Percentiles rank a stretch among this genome's conserved stretches.
phyloP scores from a whole-genome alignment of 1,140 invertebrate species.

The Dinothrombium tinctorium region DNA sequence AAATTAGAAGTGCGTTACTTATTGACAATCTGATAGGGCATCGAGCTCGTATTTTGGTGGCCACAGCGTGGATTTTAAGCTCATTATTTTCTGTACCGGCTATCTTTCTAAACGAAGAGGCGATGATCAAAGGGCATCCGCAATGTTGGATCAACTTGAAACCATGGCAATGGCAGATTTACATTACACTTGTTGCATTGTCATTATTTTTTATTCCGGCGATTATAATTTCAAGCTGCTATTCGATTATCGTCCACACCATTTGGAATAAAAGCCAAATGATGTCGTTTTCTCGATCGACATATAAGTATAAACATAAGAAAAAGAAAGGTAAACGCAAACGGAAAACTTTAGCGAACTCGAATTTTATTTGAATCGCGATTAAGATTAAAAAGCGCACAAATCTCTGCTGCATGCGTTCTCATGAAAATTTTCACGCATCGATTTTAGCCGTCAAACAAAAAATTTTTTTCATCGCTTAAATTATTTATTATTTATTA shows the following conservation, averaged over 20 bases:
- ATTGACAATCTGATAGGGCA: conserved; percentile 64
- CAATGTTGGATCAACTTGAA: conserved; percentile 78
- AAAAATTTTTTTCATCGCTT: too few species aligned
- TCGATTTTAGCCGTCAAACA: too few species aligned
- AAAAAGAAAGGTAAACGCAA: too few species aligned
- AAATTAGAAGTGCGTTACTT: too few species aligned
- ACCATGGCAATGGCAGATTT: conserved; percentile 49
- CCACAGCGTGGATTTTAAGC: conserved; percentile 52
- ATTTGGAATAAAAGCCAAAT: conserved; percentile 35
- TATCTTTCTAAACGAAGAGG: conserved; percentile 54
- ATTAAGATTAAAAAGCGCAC: too few species aligned
- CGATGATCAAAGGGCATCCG: conserved; percentile 27
- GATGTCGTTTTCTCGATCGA: too few species aligned
- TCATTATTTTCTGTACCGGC: conserved; percentile 59
- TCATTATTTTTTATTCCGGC: conserved; percentile 67
- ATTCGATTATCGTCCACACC: conserved; percentile 68
- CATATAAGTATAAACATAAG: too few species aligned
- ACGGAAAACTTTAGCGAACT: too few species aligned
- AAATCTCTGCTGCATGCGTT: too few species aligned
- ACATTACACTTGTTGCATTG: conserved; percentile 56
- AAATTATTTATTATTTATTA: too few species aligned
- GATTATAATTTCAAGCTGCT: conserved; percentile 67
- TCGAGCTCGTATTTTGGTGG: conserved; percentile 47
- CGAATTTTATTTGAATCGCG: too few species aligned
- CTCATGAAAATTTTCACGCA: too few species aligned